phyloP scores from a whole-genome alignment of 2,888 invertebrate species.

The Rotaria sp. region DNA sequence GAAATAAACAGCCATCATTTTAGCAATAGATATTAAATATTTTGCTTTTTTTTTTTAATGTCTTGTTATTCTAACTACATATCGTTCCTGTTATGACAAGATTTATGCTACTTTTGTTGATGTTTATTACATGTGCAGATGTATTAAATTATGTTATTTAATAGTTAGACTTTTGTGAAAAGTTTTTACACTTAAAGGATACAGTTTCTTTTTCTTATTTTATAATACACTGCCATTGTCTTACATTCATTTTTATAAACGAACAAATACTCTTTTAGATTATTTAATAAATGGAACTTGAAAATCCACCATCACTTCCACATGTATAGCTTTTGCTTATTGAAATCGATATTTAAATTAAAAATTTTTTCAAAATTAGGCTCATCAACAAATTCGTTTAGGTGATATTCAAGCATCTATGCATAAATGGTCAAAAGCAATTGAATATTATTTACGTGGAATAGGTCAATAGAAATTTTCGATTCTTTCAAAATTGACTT shows the following conservation, averaged over 20 bases:
- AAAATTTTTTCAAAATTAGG: not conserved
- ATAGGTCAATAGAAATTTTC: not conserved
- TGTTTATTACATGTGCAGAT: not conserved
- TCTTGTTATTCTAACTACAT: no score
- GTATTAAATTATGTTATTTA: not conserved
- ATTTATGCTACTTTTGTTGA: not conserved
- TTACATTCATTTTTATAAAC: not conserved
- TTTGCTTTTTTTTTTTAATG: not conserved
- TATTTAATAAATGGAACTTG: not conserved
- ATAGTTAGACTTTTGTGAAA: not conserved
- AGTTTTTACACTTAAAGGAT: not conserved
- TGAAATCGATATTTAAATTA: not conserved
- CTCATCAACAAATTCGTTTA: slow-evolving; percentile 11
- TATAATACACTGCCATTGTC: not conserved
- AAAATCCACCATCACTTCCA: not conserved
- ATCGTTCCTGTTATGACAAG: no score
- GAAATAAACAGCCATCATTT: no score
- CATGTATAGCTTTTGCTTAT: not conserved
- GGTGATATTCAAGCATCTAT: not conserved
- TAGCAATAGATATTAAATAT: no score
- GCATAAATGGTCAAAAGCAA: not conserved
- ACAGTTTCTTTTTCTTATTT: not conserved
- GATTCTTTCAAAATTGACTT: no score
- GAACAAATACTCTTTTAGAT: slow-evolving; percentile 3
- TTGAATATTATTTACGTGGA: not conserved